These are phyloP conservation scores for Toxostoma redivivum DNA, from an alignment of 2,113 vertebrate genomes.

Conservation along the genomic window DNA sequence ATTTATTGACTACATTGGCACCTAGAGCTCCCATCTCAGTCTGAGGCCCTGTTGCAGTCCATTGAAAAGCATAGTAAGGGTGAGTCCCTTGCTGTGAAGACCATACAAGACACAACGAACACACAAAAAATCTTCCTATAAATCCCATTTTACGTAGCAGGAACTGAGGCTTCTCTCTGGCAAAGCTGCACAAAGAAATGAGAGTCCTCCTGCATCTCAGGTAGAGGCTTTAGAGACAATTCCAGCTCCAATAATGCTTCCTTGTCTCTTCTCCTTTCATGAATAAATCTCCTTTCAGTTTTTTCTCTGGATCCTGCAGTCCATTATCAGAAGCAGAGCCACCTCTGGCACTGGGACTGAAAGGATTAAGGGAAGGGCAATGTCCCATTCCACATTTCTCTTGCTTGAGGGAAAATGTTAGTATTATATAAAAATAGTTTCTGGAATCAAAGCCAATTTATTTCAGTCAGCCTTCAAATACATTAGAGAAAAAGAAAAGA, in stretches of 20 bases:
- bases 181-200: background rate
- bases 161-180: background rate
- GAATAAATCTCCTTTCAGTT: background rate
- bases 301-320: background rate
- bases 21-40: background rate
- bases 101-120: background rate
- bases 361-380: background rate
- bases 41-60: background rate
- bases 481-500: background rate
- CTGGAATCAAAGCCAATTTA: background rate
- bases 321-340: background rate
- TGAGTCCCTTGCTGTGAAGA: background rate
- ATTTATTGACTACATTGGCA: constrained; percentile 60
- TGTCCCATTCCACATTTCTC: background rate
- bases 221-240: background rate
- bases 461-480: background rate
- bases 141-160: background rate
- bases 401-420: constrained; percentile 18
- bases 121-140: background rate
- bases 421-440: background rate
- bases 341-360: background rate
- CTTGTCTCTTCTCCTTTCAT: background rate
- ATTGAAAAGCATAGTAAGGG: background rate
- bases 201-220: background rate
- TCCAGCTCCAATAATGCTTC: background rate